Conservation (phyloP, 2,888 invertebrate species). For the Ganaspis brasiliensis region DNA sequence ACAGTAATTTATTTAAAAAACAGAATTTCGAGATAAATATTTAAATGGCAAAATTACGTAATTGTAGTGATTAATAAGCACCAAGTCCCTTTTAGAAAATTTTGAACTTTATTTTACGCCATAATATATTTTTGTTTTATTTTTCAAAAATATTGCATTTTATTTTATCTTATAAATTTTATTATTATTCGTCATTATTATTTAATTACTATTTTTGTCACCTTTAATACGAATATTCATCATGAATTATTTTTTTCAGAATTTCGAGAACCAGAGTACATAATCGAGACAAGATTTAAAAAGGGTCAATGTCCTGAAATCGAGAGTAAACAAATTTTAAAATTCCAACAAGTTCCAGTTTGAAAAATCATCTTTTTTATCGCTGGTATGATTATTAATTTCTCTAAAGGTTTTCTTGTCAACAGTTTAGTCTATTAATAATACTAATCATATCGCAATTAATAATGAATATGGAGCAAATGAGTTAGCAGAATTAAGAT, state of each 20-base stretch:
- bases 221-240: not conserved
- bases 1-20: not conserved
- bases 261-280: no score
- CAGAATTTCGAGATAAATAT: not conserved
- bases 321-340: not conserved
- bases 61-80: not conserved
- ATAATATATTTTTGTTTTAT: no score
- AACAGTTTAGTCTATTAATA: not conserved
- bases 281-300: no score
- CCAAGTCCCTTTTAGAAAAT: not conserved
- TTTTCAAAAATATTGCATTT: not conserved
- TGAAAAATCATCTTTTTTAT: not conserved
- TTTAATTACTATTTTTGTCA: not conserved
- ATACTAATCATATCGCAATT: not conserved
- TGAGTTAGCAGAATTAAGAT: not conserved
- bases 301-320: not conserved
- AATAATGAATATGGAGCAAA: slow-evolving; percentile 1
- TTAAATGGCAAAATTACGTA: not conserved
- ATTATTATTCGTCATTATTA: not conserved
- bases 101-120: no score
- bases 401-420: not conserved
- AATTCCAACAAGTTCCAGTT: not conserved
- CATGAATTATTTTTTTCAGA: not conserved
- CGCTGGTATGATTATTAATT: not conserved
- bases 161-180: not conserved